These are phyloP conservation scores for Paguma larvata DNA, from an alignment of 2,797 vertebrate species.

Conservation along the genomic window DNA sequence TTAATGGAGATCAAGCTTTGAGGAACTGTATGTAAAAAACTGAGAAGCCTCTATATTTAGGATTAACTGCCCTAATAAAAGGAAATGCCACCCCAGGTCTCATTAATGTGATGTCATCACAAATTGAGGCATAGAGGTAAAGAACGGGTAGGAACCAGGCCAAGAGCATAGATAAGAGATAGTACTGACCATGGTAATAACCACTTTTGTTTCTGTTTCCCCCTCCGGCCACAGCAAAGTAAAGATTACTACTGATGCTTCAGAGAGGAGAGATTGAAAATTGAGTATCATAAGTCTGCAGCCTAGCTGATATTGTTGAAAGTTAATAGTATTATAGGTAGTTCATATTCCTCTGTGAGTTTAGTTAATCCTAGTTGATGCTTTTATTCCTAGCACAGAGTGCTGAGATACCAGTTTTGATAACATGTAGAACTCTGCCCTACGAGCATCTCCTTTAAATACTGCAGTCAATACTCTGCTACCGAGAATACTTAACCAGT, in stretches of 20 bases:
- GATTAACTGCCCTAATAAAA: constrained; percentile 22
- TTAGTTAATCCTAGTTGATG: background rate
- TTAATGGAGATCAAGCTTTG: background rate
- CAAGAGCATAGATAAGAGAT: background rate
- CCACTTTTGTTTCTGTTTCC: background rate
- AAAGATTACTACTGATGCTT: background rate
- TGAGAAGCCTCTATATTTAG: background rate
- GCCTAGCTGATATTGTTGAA: background rate
- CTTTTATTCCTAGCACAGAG: background rate
- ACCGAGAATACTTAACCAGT: background rate
- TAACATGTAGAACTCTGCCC: background rate
- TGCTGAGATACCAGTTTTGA: background rate
- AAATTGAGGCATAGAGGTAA: background rate
- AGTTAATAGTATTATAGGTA: background rate
- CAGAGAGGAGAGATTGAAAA: background rate
- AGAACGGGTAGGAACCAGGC: background rate
- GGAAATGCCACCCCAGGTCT: background rate
- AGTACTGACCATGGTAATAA: background rate
- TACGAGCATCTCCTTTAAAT: background rate
- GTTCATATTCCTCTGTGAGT: background rate
- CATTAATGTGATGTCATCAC: background rate
- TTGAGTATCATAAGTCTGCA: background rate
- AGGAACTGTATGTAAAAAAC: background rate
- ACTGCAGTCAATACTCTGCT: background rate
- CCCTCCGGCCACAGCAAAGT: background rate